Conservation (phyloP, 1,140 invertebrate genomes). For the Zaprionus davidi region DNA sequence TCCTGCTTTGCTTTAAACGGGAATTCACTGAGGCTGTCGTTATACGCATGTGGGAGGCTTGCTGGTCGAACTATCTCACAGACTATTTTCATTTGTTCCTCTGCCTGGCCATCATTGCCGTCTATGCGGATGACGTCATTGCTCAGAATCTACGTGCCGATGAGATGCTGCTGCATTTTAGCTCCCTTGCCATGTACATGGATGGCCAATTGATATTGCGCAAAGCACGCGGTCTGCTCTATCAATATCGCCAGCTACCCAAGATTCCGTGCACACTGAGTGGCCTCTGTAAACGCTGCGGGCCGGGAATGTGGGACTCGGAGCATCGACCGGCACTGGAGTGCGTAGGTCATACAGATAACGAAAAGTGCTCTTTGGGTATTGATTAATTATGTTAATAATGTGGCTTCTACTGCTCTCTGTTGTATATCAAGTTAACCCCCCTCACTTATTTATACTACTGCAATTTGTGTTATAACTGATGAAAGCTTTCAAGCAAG, state of each 20-base stretch:
- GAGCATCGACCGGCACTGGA: conserved; percentile 91
- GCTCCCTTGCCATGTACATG: conserved; percentile 98
- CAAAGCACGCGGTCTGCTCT: conserved; percentile 95
- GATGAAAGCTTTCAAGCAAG: conserved; percentile 46
- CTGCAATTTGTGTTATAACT: conserved; percentile 35
- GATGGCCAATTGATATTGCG: conserved; percentile 94
- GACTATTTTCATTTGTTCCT: conserved; percentile 97
- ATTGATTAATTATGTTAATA: conserved; percentile 76
- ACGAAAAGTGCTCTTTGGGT: conserved; percentile 83
- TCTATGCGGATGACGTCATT: conserved; percentile 96
- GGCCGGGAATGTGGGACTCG: conserved; percentile 97
- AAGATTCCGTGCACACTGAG: conserved; percentile 95
- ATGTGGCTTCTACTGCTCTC: conserved; percentile 29
- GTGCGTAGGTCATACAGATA: conserved; percentile 86
- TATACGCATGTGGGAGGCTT: conserved; percentile 96
- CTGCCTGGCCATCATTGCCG: conserved; percentile 94
- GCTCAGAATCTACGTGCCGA: conserved; percentile 94
- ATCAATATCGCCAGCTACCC: conserved; percentile 93
- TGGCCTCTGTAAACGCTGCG: conserved; percentile 93
- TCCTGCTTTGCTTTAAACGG: conserved; percentile 94
- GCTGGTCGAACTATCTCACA: conserved; percentile 97
- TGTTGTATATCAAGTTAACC: conserved; percentile 41
- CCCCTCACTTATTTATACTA: conserved; percentile 33
- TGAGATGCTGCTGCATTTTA: conserved; percentile 97
- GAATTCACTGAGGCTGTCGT: conserved; percentile 95